A percentile compares a stretch with the other conserved stretches of the same genome.
Conservation (phyloP, 64 coral and sea anemone genomes). For the Acropora tenuis region DNA sequence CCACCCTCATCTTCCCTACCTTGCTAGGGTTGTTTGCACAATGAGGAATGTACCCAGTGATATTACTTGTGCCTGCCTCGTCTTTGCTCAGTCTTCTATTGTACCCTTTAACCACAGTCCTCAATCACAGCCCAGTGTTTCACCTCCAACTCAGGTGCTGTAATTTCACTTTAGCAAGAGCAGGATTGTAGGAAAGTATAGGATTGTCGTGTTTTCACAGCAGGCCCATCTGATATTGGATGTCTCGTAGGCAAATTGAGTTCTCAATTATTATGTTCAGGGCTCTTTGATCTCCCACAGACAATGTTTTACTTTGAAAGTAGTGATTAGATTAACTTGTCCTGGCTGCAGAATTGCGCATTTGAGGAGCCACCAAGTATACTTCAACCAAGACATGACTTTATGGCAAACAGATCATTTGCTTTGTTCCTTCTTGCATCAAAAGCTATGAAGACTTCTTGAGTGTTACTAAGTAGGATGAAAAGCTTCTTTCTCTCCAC, state of each 20-base stretch:
- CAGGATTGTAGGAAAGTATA: slow-evolving; percentile 28
- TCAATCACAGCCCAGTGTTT: slow-evolving; percentile 49
- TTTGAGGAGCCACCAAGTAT: neutral
- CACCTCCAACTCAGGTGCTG: slow-evolving; percentile 8
- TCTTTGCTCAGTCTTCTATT: slow-evolving; percentile 30
- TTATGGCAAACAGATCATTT: too few relatives aligned
- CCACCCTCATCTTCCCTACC: slow-evolving; percentile 1
- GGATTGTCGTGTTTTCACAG: slow-evolving; percentile 28
- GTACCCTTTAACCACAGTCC: slow-evolving; percentile 29
- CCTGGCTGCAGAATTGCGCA: neutral
- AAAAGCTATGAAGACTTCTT: too few relatives aligned
- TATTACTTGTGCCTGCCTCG: too few relatives aligned
- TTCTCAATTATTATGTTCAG: slow-evolving; percentile 1
- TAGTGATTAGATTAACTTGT: slow-evolving; percentile 5
- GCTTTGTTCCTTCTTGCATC: too few relatives aligned
- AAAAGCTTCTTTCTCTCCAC: too few relatives aligned
- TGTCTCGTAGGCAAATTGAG: too few relatives aligned
- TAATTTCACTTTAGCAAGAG: slow-evolving; percentile 39
- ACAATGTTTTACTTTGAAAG: slow-evolving; percentile 5
- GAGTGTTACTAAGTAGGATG: too few relatives aligned
- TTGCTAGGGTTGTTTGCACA: slow-evolving; percentile 36
- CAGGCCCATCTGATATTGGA: too few relatives aligned
- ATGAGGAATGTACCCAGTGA: too few relatives aligned
- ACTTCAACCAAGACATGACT: slow-evolving; percentile 35
- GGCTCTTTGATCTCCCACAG: slow-evolving; percentile 43